Percentiles rank a stretch among this genome's conserved stretches.
These are phyloP conservation scores for Rhinophrynus dorsalis DNA, from an alignment of 2,797 vertebrate genomes.

Conservation along the genomic window DNA sequence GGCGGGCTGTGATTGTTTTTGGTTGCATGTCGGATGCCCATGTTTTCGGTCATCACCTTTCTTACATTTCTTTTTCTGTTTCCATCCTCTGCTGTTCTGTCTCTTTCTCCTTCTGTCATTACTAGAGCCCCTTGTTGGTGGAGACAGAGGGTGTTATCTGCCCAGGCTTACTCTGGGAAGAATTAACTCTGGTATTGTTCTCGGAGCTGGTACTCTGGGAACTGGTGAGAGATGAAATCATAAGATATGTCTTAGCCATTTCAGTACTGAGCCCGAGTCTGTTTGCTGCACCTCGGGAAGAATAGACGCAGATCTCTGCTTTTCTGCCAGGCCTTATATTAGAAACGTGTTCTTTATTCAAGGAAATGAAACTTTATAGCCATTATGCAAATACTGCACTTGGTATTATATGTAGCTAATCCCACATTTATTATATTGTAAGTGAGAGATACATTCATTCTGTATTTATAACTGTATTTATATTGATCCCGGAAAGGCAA, in stretches of 20 bases:
- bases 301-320: neutral
- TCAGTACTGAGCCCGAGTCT: neutral
- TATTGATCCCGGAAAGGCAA: too few species aligned
- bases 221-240: constrained; percentile 20
- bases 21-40: too few species aligned
- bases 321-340: neutral
- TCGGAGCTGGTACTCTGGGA: constrained; percentile 2
- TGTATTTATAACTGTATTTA: too few species aligned
- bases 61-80: neutral
- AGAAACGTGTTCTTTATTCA: neutral
- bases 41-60: neutral
- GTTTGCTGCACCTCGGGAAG: neutral
- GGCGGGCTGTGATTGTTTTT: too few species aligned
- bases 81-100: neutral
- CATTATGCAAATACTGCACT: neutral
- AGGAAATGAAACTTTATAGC: neutral
- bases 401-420: neutral
- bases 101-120: neutral
- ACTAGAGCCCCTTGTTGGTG: neutral
- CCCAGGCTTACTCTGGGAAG: neutral
- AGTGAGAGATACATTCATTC: too few species aligned
- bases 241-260: constrained; percentile 13
- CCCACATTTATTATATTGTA: neutral
- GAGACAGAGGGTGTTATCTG: constrained; percentile 34
- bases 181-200: constrained; percentile 32